phyloP scores from a whole-genome alignment of 2,113 vertebrate genomes.

The Sceloporus tristichus region DNA sequence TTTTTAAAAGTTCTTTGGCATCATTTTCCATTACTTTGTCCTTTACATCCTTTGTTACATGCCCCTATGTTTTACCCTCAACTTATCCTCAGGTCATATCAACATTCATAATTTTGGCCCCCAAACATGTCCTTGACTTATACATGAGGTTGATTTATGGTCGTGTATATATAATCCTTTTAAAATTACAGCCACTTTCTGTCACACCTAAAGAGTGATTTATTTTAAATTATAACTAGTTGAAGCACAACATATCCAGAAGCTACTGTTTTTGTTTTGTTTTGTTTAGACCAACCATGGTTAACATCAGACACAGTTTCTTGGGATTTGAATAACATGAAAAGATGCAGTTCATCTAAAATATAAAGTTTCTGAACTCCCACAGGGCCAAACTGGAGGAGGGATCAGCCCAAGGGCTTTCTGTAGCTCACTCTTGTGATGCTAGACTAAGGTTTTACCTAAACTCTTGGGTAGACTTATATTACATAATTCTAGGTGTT shows the following conservation, averaged over 20 bases:
- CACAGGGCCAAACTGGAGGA: neutral
- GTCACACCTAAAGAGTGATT: neutral
- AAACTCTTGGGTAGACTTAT: neutral
- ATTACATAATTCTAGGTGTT: neutral
- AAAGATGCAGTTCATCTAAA: neutral
- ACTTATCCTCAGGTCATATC: no score
- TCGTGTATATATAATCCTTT: neutral
- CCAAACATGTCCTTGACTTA: no score
- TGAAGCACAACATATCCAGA: neutral
- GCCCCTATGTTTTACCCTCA: no score
- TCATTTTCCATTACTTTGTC: no score
- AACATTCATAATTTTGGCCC: no score
- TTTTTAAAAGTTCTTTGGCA: no score
- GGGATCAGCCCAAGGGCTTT: neutral
- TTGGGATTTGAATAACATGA: neutral
- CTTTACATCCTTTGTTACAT: no score
- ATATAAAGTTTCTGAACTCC: neutral
- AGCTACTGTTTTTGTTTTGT: neutral
- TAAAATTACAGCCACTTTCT: neutral
- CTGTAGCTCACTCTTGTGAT: neutral
- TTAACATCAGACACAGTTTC: neutral
- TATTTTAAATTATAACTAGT: neutral
- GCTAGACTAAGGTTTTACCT: neutral
- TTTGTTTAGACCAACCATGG: neutral
- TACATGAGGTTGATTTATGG: no score